A percentile compares a stretch with the other conserved stretches of the same genome.
These are phyloP conservation scores for Hemibagrus guttatus DNA, from an alignment of 2,797 vertebrate genomes.

Conservation along the genomic window DNA sequence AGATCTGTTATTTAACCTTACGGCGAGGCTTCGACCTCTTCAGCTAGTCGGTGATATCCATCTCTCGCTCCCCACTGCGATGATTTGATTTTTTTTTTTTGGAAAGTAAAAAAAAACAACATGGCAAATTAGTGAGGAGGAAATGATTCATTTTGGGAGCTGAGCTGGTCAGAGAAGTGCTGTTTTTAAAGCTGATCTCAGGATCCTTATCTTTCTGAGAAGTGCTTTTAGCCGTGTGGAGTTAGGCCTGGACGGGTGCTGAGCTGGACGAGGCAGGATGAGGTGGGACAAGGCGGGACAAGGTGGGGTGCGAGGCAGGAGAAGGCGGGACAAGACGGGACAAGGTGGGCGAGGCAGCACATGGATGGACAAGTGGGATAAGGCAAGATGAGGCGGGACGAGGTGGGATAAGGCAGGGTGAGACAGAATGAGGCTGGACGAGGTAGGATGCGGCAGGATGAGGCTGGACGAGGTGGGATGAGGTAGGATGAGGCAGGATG, in stretches of 20 bases:
- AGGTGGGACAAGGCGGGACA: background rate
- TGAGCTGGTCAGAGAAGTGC: background rate
- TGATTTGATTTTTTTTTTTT: constrained; percentile 12
- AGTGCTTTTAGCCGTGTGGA: background rate
- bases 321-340: too few species aligned
- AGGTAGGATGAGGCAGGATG: constrained; percentile 5
- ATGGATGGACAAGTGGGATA: too few species aligned
- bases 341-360: too few species aligned
- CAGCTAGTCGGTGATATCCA: constrained; percentile 16
- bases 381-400: too few species aligned
- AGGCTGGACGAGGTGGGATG: background rate
- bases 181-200: constrained; percentile 21
- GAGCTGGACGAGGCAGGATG: background rate
- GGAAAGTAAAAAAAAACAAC: background rate
- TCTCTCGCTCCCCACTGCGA: constrained; percentile 15
- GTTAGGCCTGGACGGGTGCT: constrained; percentile 31
- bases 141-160: constrained; percentile 27
- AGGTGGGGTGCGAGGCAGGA: too few species aligned
- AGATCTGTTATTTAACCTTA: constrained; percentile 33
- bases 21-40: constrained; percentile 4
- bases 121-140: constrained; percentile 32
- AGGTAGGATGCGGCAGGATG: background rate
- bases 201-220: constrained; percentile 22
- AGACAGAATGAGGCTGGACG: too few species aligned
- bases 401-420: too few species aligned